Evolutionary conservation across 2,888 invertebrate genomes (phyloP), one percentile per base, ranked within the genome.

Genomic region (Hofmannophila pseudospretella): DNA sequence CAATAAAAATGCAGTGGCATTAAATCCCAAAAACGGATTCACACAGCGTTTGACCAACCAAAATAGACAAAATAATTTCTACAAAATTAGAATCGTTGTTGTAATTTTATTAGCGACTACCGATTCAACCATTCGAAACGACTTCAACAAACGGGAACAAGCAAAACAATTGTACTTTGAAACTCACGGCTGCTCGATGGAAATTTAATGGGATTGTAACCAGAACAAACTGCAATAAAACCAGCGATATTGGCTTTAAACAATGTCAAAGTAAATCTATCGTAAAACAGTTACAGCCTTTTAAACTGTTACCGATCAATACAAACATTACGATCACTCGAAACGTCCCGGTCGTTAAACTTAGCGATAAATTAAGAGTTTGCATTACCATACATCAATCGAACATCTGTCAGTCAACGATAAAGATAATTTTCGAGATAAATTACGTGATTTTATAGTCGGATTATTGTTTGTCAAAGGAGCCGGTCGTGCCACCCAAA

Each of bases 221-320:
- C 60, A 65, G 67, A 65, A 67, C 59, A 58, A 68, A 62, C 58
- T 49, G 60, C 64, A 46, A 67, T 79, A 75, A 78, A 77, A 75
- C 58, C 56, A 47, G 58, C 60, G 62, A 67, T 64, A 67, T 65
- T 65, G 63, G 66, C 59, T 68, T 66, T 64, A 70, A 71, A 79
- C 72, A 79, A 74, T 76, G 72, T 75, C 66, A 67, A 64, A 68
- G 65, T 65, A 69, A 75, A 68, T 72, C 61, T 66, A 67, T 73
- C 67, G 70, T 73, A 62, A 78, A 74, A 70, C 59, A 54, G 65
- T 61, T 54, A 67, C 56, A 61, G 43, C 55, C 54, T 47, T 62
- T 69, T 62, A 68, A 68, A 63, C 60, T 50, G 56, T 59, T 64
- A 55, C 57, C 59, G 61, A 71, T 71, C 65, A 60, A 67, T 62